Base-by-base conservation (phyloP, 2,888 invertebrate genomes). In the Pterostichus madidus region DNA sequence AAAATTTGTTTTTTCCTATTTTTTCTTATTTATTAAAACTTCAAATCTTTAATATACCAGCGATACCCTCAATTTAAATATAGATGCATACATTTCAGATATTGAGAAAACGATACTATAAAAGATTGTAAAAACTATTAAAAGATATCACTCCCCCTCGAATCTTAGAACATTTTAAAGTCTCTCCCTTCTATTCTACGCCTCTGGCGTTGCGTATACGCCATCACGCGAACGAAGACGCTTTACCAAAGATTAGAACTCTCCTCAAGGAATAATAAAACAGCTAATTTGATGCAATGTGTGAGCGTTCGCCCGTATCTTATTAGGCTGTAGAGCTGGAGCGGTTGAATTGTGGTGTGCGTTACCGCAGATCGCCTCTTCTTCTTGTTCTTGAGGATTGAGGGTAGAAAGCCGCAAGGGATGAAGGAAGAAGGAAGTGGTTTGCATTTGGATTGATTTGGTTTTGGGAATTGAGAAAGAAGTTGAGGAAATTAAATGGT, bases 211-310 rank as follows among this genome's bases (percentile, higher is more conserved):
- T 49, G 11, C 49, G 11, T 49, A 49, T 49, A 49, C 49, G 49
- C 49, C 49, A 49, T 49, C 49, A 49, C 8, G 49, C 49, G 49
- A 49, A 49, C 11, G 49, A 4, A 49, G 35, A 3, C 32, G 35
- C 35, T 75, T 11, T 75, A 6, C 24, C 52, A 49, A 11, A 75
- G 75, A 75, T 75, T 75, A 75, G 15, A 75, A 75, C 11, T 6
- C 8, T 49, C 52, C 75, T 6, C 17, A 5, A 15, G 52, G 75
- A 75, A 75, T 75, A 75, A 75, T 75, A 75, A 75, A 75, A 75
- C 75, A 75, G 75, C 75, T 75, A 75, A 75, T 75, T 75, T 75
- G 35, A 75, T 75, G 75, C 75, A 75, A 46, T 75, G 75, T 71
- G 71, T 44, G 44, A 71, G 39, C 71, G 39, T 39, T 71, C 71